A percentile compares a stretch with the other conserved stretches of the same genome.
Evolutionary conservation across 2,797 vertebrate genomes (phyloP).

Genomic region (Sardinella longiceps): DNA sequence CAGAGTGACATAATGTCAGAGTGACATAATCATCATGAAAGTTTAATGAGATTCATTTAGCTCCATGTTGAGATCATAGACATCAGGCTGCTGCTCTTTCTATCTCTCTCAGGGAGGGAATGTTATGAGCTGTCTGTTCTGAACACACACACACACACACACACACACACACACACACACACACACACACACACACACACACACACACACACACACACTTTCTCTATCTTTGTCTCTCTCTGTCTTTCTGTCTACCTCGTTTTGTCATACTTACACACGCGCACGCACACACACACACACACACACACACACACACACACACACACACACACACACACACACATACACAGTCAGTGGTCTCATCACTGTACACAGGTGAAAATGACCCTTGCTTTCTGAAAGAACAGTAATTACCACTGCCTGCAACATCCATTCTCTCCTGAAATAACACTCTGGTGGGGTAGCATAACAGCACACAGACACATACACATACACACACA

Average conservation of each 20-base stretch:
- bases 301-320: neutral
- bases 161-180: neutral
- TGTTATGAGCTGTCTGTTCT: neutral
- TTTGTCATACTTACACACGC: neutral
- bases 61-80: slow-evolving; percentile 7
- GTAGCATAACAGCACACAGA: neutral
- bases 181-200: neutral
- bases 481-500: slow-evolving; percentile 19
- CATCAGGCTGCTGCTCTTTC: neutral
- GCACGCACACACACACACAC: neutral
- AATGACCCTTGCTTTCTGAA: slow-evolving; percentile 21
- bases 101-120: neutral
- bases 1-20: slow-evolving; percentile 12
- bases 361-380: slow-evolving; percentile 15
- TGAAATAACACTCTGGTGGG: neutral
- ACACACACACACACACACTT: neutral
- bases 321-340: neutral
- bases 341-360: neutral
- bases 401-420: slow-evolving; percentile 16
- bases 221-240: neutral
- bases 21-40: slow-evolving; percentile 9
- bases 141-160: neutral
- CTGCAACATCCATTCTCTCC: neutral
- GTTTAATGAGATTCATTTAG: slow-evolving; percentile 15
- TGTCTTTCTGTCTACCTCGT: no score